A percentile compares a stretch with the other conserved stretches of the same genome.
phyloP scores from a whole-genome alignment of 1,140 invertebrate species.

The Saxidomus purpurata region DNA sequence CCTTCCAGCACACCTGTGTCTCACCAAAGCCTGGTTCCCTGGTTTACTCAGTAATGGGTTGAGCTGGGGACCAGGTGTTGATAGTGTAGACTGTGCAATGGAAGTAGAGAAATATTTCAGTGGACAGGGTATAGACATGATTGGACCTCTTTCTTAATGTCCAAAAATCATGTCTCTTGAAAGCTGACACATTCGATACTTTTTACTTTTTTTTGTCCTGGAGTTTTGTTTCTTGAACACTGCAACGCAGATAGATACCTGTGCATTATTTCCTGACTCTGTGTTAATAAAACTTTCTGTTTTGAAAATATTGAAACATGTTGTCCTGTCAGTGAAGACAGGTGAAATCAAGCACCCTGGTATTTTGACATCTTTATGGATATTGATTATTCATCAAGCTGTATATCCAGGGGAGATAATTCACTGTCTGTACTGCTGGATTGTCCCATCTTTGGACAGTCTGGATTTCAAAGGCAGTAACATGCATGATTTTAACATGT shows the following conservation, averaged over 20 bases:
- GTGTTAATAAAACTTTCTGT: too few species aligned
- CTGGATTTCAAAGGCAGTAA: neutral
- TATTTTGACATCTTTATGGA: too few species aligned
- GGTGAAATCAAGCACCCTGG: too few species aligned
- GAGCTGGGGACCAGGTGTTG: slow-evolving; percentile 32
- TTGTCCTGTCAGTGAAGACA: too few species aligned
- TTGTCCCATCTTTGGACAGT: neutral
- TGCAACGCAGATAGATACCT: too few species aligned
- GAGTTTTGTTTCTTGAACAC: neutral
- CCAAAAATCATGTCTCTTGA: slow-evolving; percentile 11
- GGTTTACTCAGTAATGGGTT: neutral
- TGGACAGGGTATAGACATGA: slow-evolving; percentile 35
- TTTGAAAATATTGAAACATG: too few species aligned
- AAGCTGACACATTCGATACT: neutral
- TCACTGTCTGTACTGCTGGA: slow-evolving; percentile 10
- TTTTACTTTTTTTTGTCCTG: neutral
- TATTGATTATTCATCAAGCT: neutral
- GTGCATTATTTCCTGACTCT: too few species aligned
- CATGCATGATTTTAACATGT: neutral
- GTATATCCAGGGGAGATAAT: slow-evolving; percentile 37
- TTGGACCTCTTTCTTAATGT: slow-evolving; percentile 50
- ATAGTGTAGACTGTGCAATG: slow-evolving; percentile 44
- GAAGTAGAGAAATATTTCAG: slow-evolving; percentile 38
- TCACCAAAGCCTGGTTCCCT: slow-evolving; percentile 26
- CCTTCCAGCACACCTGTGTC: slow-evolving; percentile 39